A percentile compares a stretch with the other conserved stretches of the same genome.
Conservation (phyloP, 1,140 invertebrate species). For the Marisa cornuarietis region DNA sequence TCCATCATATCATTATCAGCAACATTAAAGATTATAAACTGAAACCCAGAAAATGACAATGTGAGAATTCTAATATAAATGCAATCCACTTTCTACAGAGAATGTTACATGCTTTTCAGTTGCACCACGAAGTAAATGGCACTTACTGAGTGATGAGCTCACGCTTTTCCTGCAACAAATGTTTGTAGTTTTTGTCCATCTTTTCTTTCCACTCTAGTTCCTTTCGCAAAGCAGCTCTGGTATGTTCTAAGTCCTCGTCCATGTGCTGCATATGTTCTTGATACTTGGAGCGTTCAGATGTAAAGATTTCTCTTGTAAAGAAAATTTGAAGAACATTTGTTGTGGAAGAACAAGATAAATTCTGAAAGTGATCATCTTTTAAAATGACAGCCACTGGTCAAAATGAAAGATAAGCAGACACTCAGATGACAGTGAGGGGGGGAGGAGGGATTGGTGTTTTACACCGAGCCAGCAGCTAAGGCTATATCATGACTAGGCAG, state of each 20-base stretch:
- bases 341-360: background rate
- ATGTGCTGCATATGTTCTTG: conserved; percentile 52
- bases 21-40: too few species aligned
- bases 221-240: conserved; percentile 49
- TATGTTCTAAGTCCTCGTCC: conserved; percentile 55
- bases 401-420: background rate
- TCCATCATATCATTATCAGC: too few species aligned
- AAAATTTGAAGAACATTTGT: background rate
- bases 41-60: background rate
- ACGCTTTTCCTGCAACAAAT: conserved; percentile 55
- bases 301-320: conserved; percentile 53
- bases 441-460: too few species aligned
- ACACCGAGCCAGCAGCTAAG: too few species aligned
- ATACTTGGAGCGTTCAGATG: conserved; percentile 49
- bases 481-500: too few species aligned
- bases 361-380: background rate
- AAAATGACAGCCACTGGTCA: background rate
- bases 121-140: background rate
- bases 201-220: conserved; percentile 59
- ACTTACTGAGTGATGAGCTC: conserved; percentile 59
- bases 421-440: too few species aligned
- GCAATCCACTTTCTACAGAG: background rate
- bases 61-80: background rate
- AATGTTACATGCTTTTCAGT: background rate
- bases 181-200: conserved; percentile 59